Conservation (phyloP, 2,797 vertebrate species). For the Poeciliopsis gracilis region DNA sequence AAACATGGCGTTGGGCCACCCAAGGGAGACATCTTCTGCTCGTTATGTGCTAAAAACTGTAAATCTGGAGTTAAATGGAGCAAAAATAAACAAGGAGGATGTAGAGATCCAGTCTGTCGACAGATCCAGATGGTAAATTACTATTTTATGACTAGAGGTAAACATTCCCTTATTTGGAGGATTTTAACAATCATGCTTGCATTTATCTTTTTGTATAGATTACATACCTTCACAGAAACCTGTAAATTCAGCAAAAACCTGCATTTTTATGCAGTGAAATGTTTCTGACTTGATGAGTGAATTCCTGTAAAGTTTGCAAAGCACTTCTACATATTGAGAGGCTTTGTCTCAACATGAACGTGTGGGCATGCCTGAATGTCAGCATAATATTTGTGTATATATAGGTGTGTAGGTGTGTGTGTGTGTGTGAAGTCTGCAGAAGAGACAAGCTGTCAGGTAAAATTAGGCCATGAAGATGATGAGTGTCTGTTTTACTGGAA, state of each 20-base stretch:
- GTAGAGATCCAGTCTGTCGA: background rate
- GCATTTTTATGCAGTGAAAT: background rate
- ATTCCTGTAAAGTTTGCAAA: constrained; percentile 20
- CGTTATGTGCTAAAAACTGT: background rate
- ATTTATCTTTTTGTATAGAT: background rate
- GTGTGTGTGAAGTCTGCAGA: background rate
- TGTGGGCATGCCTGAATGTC: constrained; percentile 41
- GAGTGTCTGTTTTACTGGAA: constrained; percentile 38
- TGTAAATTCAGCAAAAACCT: background rate
- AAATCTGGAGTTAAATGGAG: constrained; percentile 22
- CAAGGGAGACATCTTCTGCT: constrained; percentile 1
- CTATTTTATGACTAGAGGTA: background rate
- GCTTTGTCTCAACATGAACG: constrained; percentile 53
- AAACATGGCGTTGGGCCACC: constrained; percentile 27
- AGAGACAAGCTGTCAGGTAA: constrained; percentile 27
- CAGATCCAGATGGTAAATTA: constrained; percentile 9
- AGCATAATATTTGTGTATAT: constrained; percentile 10
- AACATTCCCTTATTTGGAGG: constrained; percentile 27
- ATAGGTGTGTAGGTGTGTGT: constrained; percentile 4
- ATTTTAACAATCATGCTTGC: constrained; percentile 5
- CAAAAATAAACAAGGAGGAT: constrained; percentile 11
- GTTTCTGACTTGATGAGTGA: background rate
- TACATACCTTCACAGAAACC: background rate
- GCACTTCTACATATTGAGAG: constrained; percentile 20
- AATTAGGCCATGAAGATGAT: constrained; percentile 31